These are phyloP conservation scores for Hemiscyllium ocellatum DNA, from an alignment of 2,113 vertebrate species.

Conservation along the genomic window DNA sequence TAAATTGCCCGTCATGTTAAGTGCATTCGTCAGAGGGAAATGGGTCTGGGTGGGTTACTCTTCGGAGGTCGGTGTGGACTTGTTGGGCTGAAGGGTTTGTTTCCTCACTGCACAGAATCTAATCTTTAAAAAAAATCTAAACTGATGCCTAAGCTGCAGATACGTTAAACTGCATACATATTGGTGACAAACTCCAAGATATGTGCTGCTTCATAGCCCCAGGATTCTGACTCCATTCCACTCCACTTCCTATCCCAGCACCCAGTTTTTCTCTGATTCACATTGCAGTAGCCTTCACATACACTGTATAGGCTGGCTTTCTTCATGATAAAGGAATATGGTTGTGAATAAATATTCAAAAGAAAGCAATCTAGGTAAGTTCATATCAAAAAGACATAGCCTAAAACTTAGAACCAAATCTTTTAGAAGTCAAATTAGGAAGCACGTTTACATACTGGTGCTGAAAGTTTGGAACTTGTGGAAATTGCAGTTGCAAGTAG, in stretches of 20 bases:
- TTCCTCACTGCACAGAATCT: no score
- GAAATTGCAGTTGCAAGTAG: background rate
- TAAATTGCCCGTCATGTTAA: no score
- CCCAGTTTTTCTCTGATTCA: background rate
- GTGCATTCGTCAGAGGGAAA: no score
- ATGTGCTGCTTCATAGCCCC: background rate
- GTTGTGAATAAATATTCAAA: background rate
- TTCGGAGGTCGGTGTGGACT: no score
- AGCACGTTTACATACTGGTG: background rate
- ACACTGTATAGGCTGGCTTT: background rate
- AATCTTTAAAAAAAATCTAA: no score
- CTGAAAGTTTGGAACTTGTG: background rate
- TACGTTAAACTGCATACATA: background rate
- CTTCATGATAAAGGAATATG: background rate
- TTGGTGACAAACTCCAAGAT: background rate
- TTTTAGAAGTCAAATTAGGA: background rate
- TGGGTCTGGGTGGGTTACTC: no score
- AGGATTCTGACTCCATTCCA: background rate
- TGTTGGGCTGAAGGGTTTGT: no score
- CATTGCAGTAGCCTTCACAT: background rate
- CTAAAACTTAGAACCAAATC: no score
- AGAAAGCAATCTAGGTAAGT: no score
- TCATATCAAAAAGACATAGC: no score
- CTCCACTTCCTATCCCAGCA: no score
- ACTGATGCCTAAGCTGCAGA: background rate